These are phyloP conservation scores for Notoglanidium macrostoma DNA, from an alignment of 2,797 vertebrate genomes.

Conservation along the genomic window DNA sequence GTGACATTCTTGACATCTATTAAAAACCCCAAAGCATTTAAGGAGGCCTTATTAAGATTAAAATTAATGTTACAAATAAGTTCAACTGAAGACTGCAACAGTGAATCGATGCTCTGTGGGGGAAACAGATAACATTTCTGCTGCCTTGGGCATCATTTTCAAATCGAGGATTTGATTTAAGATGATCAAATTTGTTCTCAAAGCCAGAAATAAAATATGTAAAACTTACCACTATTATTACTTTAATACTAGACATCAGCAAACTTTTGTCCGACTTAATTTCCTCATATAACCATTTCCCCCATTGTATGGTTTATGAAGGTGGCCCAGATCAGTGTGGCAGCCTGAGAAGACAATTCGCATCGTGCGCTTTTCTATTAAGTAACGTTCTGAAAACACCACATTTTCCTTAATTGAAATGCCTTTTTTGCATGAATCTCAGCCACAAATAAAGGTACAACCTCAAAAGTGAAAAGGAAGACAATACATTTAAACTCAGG, in stretches of 20 bases:
- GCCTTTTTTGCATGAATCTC: not conserved
- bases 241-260: not conserved
- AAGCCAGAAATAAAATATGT: not conserved
- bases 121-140: not conserved
- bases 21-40: not conserved
- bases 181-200: not conserved
- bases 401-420: not conserved
- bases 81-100: not conserved
- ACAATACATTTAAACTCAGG: not conserved
- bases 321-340: not conserved
- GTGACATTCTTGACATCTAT: not conserved
- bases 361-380: not conserved
- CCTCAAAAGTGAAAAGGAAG: not conserved
- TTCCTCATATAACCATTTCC: not conserved
- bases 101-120: not conserved
- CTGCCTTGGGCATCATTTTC: not conserved
- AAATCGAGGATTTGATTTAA: not conserved
- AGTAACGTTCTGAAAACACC: not conserved
- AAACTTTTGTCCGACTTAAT: not conserved
- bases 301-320: not conserved
- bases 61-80: not conserved
- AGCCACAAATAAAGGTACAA: not conserved
- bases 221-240: not conserved
- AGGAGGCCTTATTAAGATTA: not conserved
- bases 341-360: not conserved